Percentiles rank a stretch among this genome's conserved stretches.
phyloP scores from a whole-genome alignment of 2,797 vertebrate genomes.

The Tachyglossus aculeatus region DNA sequence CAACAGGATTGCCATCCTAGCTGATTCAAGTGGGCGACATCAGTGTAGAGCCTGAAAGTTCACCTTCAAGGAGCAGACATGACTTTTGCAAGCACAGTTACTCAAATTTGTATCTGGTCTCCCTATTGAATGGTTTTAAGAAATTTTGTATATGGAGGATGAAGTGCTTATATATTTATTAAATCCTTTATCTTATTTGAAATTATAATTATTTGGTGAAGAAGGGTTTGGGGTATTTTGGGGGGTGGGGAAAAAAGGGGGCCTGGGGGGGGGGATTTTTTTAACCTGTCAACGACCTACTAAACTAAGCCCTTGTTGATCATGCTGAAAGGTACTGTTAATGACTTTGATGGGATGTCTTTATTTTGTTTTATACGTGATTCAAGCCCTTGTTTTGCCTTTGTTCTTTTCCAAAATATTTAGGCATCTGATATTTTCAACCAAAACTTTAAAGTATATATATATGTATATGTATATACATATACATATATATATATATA shows the following conservation, averaged over 20 bases:
- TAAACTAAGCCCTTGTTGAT: constrained; percentile 57
- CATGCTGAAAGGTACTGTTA: constrained; percentile 72
- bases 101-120: constrained; percentile 72
- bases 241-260: constrained; percentile 27
- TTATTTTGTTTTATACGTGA: constrained; percentile 72
- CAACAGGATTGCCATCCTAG: constrained; percentile 5
- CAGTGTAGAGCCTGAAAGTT: constrained; percentile 28
- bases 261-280: constrained; percentile 60
- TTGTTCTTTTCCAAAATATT: constrained; percentile 71
- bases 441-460: constrained; percentile 77
- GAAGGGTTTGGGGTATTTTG: constrained; percentile 67
- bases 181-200: constrained; percentile 81
- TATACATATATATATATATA: too few species aligned
- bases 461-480: too few species aligned
- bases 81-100: constrained; percentile 73
- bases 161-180: constrained; percentile 86
- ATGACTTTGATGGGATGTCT: constrained; percentile 71
- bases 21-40: constrained; percentile 24
- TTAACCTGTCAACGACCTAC: constrained; percentile 58
- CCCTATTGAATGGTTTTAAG: constrained; percentile 76
- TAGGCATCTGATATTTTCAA: constrained; percentile 77
- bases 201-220: constrained; percentile 77
- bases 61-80: constrained; percentile 56
- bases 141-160: constrained; percentile 82
- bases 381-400: constrained; percentile 67